phyloP scores from a whole-genome alignment of 2,113 vertebrate genomes.

The Gymnogyps californianus region DNA sequence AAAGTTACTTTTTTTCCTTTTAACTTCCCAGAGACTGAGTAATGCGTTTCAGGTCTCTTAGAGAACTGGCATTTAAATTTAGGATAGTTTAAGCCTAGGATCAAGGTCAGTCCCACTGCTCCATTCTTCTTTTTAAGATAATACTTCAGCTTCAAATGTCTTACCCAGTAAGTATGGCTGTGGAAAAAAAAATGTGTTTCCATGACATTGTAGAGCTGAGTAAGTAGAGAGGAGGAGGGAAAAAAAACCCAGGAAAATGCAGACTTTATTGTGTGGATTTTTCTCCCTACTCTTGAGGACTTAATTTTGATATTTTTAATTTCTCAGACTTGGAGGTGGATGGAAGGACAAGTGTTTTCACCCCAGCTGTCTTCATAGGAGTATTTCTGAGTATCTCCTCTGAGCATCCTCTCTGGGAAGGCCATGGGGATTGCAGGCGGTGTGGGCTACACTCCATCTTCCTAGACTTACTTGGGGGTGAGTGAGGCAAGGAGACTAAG shows the following conservation, averaged over 20 bases:
- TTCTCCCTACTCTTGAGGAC: background rate
- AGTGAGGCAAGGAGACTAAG: background rate
- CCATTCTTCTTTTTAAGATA: background rate
- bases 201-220: background rate
- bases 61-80: background rate
- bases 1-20: background rate
- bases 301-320: background rate
- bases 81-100: background rate
- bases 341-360: background rate
- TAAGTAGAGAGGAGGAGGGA: background rate
- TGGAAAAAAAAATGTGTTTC: background rate
- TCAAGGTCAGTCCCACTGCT: background rate
- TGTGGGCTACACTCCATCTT: background rate
- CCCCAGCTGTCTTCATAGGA: background rate
- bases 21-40: background rate
- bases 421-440: background rate
- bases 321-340: background rate
- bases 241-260: background rate
- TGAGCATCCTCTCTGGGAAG: background rate
- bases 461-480: background rate
- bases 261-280: background rate
- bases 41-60: background rate
- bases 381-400: background rate
- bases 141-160: background rate
- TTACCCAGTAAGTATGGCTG: background rate